Base-by-base conservation (phyloP, 2,113 vertebrate genomes). In the Apus apus region DNA sequence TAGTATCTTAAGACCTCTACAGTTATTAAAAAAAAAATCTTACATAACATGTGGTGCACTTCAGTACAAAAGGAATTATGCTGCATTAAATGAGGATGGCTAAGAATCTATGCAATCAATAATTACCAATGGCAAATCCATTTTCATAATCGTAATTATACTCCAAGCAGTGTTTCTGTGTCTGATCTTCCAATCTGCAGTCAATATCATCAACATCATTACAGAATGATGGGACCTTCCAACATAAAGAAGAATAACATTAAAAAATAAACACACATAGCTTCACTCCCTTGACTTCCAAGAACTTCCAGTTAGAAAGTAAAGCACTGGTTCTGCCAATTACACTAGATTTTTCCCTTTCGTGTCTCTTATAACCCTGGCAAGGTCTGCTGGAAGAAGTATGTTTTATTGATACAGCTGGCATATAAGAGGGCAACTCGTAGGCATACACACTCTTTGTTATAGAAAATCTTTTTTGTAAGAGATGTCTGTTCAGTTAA, bases 121-220 rank as follows among this genome's bases (percentile, higher is more conserved):
- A 91, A 95, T 97, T 98, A 99, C 99, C 98, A 76, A 99, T 99
- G 50, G 99, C 99, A 97, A 99, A 99, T 87, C 99, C 99, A 72
- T 99, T 99, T 94, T 99, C 99, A 5, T 99, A 99, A 97, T 99
- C 98, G 23, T 99, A 99, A 97, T 99, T 99, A 96, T 99, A 99
- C 97, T 99, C 99, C 61, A 99, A 98, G 97, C 99, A 99, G 70
- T 99, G 98, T 76, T 98, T 99, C 96, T 98, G 98, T 81, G 98
- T 98, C 87, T 98, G 97, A 87, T 99, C 98, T 95, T 99, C 99
- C 94, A 99, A 90, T 83, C 98, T 99, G 97, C 99, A 99, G 96
- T 98, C 98, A 95, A 99, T 98, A 26, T 99, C 98, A 71, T 98
- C 98, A 45, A 96, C 97, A 50, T 98, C 98, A 86, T 96, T 98